Base-by-base conservation (phyloP, 1,140 invertebrate species). In the Coboldia fuscipes region DNA sequence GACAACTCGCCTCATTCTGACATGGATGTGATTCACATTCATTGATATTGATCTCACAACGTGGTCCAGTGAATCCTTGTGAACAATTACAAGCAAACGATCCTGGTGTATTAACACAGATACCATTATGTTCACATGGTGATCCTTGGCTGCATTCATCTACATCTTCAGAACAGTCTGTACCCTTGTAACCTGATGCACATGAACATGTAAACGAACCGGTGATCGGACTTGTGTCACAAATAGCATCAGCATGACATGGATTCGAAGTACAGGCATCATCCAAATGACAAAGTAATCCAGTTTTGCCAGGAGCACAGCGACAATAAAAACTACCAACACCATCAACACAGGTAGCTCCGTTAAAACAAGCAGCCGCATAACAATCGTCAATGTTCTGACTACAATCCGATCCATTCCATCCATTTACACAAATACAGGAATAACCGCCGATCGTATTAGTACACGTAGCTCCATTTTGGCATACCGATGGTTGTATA, bases 261-360 rank as follows among this genome's bases (percentile, higher is more conserved):
- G 92, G 92, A 60, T 88, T 90, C n/a, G 82, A 88, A 1, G 82
- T 83, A 53, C 92, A 97, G 0, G 89, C 88, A 51, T 97, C 90
- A 37, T 96, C 85, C 54, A 97, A 60, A 51, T 97, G 92, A 45
- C 92, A 97, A 1, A 94, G 64, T 9, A 93, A 57, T 47, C 83
- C 83, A 41, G 86, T 94, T 61, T 93, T 97, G 27, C 92, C 92
- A 3, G 78, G 70, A 7, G 88, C 88, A 59, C 93, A 98, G 40
- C 81, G 74, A 56, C 94, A 98, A 50, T 82, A 80, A 60, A 93
- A 98, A 35, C 82, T 77, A 10, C 84, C 90, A 20, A 96, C 88
- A 14, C 83, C 65, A 48, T 97, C 90, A 42, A 92, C 83, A 54
- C 93, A 97, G 0, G 89, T 97, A 19, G 89, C 92, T 0, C 86